Evolutionary conservation across 2,797 vertebrate genomes (phyloP), one percentile per base, ranked within the genome.

Genomic region (Limosa lapponica): DNA sequence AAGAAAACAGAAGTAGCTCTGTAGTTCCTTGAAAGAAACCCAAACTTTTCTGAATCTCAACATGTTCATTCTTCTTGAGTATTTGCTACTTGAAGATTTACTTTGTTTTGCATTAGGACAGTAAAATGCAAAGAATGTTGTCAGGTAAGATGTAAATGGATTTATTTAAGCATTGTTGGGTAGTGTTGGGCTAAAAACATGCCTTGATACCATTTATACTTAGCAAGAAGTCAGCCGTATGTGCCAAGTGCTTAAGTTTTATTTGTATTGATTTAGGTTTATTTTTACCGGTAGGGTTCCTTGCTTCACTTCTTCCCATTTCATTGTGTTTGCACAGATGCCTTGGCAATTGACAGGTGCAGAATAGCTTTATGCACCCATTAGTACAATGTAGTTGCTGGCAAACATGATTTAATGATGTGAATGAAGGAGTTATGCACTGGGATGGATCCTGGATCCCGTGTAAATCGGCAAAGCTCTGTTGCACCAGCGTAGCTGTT

Each of bases 221-320:
- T 89, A 81, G 44, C n/a, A 65, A 44, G 64, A 88, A 79, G 57
- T 80, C 67, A 90, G 54, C 70, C 58, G 11, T 64, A 74, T 9
- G 2, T 74, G 75, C 71, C 54, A 82, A 71, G 36, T 43, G 66
- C 43, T 74, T 51, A 44, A 41, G 30, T 92, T 82, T 62, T 69
- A 46, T 86, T 75, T 65, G 59, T 65, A 87, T 73, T 66, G 82
- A 94, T 94, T 89, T 41, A 73, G 49, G 58, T 84, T 93, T 71
- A 23, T 88, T 85, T 92, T 64, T 55, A 37, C 30, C 2, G 0
- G 36, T 54, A 4, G n/a, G 67, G 67, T 82, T 92, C 80, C 39
- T 67, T 85, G 74, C 71, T 90, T 88, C 54, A 4, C 71, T 71
- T 85, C 86, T 59, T 72, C 16, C 71, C 52, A 24, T 90, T 85